phyloP scores from a whole-genome alignment of 2,888 invertebrate genomes.

The Melanostoma scalare region DNA sequence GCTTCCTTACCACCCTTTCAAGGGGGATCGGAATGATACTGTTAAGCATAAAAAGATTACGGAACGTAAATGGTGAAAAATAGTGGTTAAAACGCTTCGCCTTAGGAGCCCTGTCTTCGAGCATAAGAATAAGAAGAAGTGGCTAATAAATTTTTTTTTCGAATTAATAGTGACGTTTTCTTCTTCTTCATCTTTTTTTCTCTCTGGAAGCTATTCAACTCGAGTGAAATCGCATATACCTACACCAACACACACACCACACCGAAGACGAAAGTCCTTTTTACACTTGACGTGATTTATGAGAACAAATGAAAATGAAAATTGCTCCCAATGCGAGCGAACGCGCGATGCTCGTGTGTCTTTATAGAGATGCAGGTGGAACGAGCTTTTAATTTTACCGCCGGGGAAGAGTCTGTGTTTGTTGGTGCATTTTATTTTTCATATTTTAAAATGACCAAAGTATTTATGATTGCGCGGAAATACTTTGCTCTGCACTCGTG shows the following conservation, averaged over 20 bases:
- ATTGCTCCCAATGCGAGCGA: constrained; percentile 59
- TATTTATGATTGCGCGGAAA: constrained; percentile 71
- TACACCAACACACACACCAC: constrained; percentile 22
- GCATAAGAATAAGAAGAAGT: constrained; percentile 67
- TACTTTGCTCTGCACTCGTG: constrained; percentile 26
- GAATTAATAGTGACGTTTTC: constrained; percentile 66
- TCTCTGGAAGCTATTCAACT: constrained; percentile 1
- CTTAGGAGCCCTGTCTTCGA: constrained; percentile 39
- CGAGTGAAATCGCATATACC: constrained; percentile 14
- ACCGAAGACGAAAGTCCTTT: constrained; percentile 41
- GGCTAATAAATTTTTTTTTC: constrained; percentile 69
- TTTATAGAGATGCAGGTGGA: constrained; percentile 55
- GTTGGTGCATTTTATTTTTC: constrained; percentile 44
- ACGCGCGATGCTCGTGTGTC: constrained; percentile 18
- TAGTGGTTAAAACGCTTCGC: constrained; percentile 69
- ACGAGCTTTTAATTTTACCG: constrained; percentile 68
- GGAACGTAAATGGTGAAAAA: constrained; percentile 72
- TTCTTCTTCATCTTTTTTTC: not conserved
- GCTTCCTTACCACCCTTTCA: constrained; percentile 10
- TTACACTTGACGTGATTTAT: constrained; percentile 72
- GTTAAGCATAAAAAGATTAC: constrained; percentile 68
- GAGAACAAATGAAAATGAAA: constrained; percentile 69
- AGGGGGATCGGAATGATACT: constrained; percentile 43
- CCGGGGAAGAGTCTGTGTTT: constrained; percentile 38
- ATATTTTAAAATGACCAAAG: constrained; percentile 64